Conservation (phyloP, 2,888 invertebrate genomes). For the Campaea margaritaria region DNA sequence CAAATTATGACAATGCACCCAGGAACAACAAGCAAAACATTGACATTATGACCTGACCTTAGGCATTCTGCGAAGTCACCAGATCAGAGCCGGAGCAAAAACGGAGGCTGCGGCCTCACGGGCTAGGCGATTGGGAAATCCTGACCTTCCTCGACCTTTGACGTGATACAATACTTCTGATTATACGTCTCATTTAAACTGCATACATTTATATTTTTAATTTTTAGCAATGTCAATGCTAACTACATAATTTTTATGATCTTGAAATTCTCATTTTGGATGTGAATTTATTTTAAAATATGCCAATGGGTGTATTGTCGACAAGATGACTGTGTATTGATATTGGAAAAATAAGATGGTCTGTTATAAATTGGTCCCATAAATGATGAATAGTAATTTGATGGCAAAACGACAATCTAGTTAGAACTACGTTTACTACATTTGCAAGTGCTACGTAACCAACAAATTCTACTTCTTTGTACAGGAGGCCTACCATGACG, state of each 20-base stretch:
- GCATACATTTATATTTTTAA: not conserved
- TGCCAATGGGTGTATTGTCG: too few species aligned
- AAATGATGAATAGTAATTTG: too few species aligned
- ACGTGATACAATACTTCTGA: conserved; percentile 1
- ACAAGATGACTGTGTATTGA: too few species aligned
- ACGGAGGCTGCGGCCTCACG: conserved; percentile 40
- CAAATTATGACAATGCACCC: conserved; percentile 9
- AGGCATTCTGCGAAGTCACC: conserved; percentile 40
- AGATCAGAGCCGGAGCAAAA: conserved; percentile 31
- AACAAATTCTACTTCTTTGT: too few species aligned
- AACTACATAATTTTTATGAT: not conserved
- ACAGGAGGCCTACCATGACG: too few species aligned
- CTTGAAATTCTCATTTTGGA: not conserved
- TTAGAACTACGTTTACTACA: too few species aligned
- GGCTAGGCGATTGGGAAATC: conserved; percentile 41
- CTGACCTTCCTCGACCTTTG: conserved; percentile 38
- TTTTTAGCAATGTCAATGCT: too few species aligned
- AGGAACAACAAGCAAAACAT: conserved; percentile 6
- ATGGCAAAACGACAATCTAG: too few species aligned
- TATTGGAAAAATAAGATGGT: too few species aligned
- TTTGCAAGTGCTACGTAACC: too few species aligned
- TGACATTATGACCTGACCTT: conserved; percentile 41
- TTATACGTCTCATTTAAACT: conserved; percentile 7
- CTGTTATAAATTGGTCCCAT: too few species aligned
- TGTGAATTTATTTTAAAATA: not conserved